Percentiles rank a stretch among this genome's conserved stretches.
Conservation (phyloP, 1,140 invertebrate species). For the Psix sp. region DNA sequence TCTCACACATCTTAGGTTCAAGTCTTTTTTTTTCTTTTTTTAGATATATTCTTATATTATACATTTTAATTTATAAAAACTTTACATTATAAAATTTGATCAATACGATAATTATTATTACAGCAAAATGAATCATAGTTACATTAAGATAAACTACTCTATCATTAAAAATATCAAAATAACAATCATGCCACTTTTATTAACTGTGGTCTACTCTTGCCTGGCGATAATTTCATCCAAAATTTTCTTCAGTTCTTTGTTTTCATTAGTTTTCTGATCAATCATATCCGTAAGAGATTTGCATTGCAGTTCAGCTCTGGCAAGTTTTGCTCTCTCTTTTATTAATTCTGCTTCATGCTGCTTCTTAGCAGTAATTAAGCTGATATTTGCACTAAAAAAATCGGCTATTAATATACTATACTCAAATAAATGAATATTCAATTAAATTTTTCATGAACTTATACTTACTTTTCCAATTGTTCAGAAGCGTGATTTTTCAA, state of each 20-base stretch:
- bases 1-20: neutral
- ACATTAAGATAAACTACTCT: slow-evolving; percentile 11
- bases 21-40: slow-evolving; percentile 6
- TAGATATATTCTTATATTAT: slow-evolving; percentile 21
- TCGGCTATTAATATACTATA: slow-evolving; percentile 15
- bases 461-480: slow-evolving; percentile 81
- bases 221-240: slow-evolving; percentile 83
- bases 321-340: slow-evolving; percentile 80
- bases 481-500: slow-evolving; percentile 81
- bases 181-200: slow-evolving; percentile 10
- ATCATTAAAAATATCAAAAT: slow-evolving; percentile 21
- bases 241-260: slow-evolving; percentile 81
- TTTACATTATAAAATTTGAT: slow-evolving; percentile 46
- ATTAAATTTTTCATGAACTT: too few relatives aligned
- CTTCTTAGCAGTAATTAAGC: slow-evolving; percentile 79
- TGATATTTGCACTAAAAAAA: slow-evolving; percentile 79
- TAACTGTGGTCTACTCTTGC: slow-evolving; percentile 54
- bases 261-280: slow-evolving; percentile 83
- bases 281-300: slow-evolving; percentile 79
- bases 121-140: slow-evolving; percentile 14
- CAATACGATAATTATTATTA: slow-evolving; percentile 11
- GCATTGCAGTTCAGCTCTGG: slow-evolving; percentile 71
- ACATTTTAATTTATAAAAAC: slow-evolving; percentile 47
- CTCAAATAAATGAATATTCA: neutral
- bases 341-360: slow-evolving; percentile 80